phyloP scores from a whole-genome alignment of 2,888 invertebrate species.

The Aproaerema taeniolella region DNA sequence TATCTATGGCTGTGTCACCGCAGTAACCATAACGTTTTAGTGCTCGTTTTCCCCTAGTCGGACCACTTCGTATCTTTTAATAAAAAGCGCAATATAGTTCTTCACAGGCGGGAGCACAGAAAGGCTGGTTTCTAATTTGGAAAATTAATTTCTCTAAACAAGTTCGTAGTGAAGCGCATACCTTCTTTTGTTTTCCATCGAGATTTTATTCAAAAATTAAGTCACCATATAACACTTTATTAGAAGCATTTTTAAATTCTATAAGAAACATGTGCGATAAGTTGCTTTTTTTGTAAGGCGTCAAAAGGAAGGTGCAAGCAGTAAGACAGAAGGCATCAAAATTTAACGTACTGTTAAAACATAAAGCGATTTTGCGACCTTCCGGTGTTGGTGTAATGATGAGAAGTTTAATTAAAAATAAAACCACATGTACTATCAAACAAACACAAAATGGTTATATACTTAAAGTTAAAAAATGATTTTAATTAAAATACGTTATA shows the following conservation, averaged over 20 bases:
- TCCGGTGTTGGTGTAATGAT: too few species aligned
- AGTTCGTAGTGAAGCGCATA: too few species aligned
- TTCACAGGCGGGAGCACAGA: constrained; percentile 39
- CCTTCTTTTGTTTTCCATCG: background rate
- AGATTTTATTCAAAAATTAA: background rate
- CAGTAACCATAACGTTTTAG: constrained; percentile 73
- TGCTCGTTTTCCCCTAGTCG: constrained; percentile 66
- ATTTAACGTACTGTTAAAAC: too few species aligned
- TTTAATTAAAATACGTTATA: too few species aligned
- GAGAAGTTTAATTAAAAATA: too few species aligned
- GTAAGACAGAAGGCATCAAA: background rate
- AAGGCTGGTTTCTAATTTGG: constrained; percentile 52
- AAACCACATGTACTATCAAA: too few species aligned
- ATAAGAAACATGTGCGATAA: background rate
- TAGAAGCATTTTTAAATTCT: background rate
- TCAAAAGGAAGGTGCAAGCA: background rate
- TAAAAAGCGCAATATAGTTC: constrained; percentile 68
- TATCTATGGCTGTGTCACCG: constrained; percentile 67
- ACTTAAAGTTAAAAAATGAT: too few species aligned
- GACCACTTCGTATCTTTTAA: constrained; percentile 67
- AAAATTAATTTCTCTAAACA: constrained; percentile 44
- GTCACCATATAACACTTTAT: background rate
- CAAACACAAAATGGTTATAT: too few species aligned
- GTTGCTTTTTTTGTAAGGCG: background rate
- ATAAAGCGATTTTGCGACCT: too few species aligned